phyloP scores from a whole-genome alignment of 2,888 invertebrate species.

The Diachrysia chrysitis region DNA sequence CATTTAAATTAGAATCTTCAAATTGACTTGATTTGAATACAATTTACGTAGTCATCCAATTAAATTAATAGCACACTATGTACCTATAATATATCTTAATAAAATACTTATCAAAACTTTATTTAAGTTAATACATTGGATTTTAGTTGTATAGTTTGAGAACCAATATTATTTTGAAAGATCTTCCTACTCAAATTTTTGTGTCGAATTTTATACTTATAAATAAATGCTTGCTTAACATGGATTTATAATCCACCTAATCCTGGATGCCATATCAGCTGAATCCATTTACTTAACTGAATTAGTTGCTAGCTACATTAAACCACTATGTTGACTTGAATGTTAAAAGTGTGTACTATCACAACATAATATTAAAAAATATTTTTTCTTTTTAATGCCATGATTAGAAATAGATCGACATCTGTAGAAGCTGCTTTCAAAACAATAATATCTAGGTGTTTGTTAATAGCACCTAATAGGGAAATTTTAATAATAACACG shows the following conservation, averaged over 20 bases:
- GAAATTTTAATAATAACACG: conserved; percentile 67
- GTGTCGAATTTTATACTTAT: conserved; percentile 30
- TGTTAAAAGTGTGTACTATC: too few relatives aligned
- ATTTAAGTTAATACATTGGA: background rate
- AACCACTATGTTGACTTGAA: too few relatives aligned
- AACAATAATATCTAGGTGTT: conserved; percentile 51
- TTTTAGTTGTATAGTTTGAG: background rate
- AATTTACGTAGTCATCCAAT: background rate
- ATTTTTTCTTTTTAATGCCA: conserved; percentile 20
- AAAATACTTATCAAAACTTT: background rate
- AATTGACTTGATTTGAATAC: background rate
- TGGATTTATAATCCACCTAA: conserved; percentile 20
- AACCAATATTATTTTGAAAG: conserved; percentile 10
- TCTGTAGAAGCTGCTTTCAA: conserved; percentile 17
- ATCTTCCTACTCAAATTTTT: conserved; percentile 33
- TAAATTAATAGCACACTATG: background rate
- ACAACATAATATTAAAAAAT: too few relatives aligned
- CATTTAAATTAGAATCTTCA: background rate
- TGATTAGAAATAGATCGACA: conserved; percentile 38
- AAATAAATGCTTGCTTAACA: conserved; percentile 41
- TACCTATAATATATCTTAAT: background rate
- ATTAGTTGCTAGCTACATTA: conserved; percentile 37
- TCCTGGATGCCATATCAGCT: conserved; percentile 34
- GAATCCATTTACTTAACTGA: conserved; percentile 53
- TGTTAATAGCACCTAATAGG: conserved; percentile 65